Base-by-base conservation (phyloP, 2,797 vertebrate genomes). In the Margarornis squamiger region DNA sequence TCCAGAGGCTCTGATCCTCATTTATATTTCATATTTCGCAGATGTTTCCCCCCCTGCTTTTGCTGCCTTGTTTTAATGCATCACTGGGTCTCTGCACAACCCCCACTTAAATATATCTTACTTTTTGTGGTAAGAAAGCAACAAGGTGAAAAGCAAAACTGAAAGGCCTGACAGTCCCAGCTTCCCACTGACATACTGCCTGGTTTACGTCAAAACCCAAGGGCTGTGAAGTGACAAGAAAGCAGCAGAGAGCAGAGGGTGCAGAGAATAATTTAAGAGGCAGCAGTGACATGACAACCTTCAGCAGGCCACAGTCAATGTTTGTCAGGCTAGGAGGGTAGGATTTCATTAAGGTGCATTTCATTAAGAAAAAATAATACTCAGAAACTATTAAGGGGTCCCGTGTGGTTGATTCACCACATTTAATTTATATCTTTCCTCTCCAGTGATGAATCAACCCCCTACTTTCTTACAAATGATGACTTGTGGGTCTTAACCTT, bases 401-500 rank as follows among this genome's bases (percentile, higher is more conserved):
- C 79, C 94, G 82, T 62, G 94, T 91, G 95, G 91, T 91, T 91
- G 76, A 91, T 94, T 80, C 93, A 88, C 79, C 88, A 70, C 76
- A 66, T 96, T 95, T 93, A 91, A 92, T 96, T 97, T 95, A 97
- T 84, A 84, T 78, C 93, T 92, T 93, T 86, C 84, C 91, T 86
- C 95, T 96, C 96, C 91, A 93, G 93, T 92, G 96, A 96, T 85
- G 90, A 94, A 96, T 90, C 91, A 86, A 88, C 81, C 54, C 93
- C 65, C 62, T 20, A 72, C 62, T 79, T 93, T 72, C 92, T 84
- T 94, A 95, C 94, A 96, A 92, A 92, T 1, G 23, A 95, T 70
- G 92, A 89, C 96, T 96, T 94, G 94, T 74, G 91, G 96, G 96
- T 97, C 96, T 96, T 97, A 97, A 97, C 97, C 97, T 97, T 96